These are phyloP conservation scores for Myotis pilosus DNA, from an alignment of 2,797 vertebrate species.

Conservation along the genomic window DNA sequence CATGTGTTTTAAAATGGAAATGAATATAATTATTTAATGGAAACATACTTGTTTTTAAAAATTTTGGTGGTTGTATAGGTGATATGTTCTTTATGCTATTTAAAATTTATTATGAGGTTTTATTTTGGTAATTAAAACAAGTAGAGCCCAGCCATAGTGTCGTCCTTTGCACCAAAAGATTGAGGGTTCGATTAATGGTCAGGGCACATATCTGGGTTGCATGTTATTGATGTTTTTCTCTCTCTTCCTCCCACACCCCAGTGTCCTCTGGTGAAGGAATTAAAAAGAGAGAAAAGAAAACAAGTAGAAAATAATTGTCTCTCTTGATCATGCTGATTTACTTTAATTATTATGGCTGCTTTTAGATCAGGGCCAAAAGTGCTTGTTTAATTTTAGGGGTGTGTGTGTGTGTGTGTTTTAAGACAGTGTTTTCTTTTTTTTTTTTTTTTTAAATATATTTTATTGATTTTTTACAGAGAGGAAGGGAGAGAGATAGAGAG, in stretches of 20 bases:
- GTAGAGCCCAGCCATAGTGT: not conserved
- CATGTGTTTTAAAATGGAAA: conserved; percentile 6
- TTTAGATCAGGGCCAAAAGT: not conserved
- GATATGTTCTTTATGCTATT: not conserved
- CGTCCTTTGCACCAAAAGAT: not conserved
- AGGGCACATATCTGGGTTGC: not conserved
- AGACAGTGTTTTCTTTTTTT: not conserved
- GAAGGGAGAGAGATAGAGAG: too few relatives aligned
- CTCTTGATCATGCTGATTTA: conserved; percentile 13
- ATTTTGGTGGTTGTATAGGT: not conserved
- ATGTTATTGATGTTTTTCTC: not conserved
- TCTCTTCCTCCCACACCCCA: not conserved
- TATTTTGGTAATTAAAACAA: not conserved
- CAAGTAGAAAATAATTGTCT: not conserved
- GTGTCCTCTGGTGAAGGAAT: not conserved
- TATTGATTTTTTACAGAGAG: too few relatives aligned
- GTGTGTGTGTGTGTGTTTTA: not conserved
- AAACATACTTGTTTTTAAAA: not conserved
- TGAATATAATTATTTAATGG: not conserved
- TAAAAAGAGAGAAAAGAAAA: not conserved
- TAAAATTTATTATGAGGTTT: not conserved
- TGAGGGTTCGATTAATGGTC: not conserved
- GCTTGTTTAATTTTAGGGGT: not conserved
- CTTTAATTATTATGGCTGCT: not conserved
- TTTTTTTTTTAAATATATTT: too few relatives aligned